Evolutionary conservation across 2,888 invertebrate genomes (phyloP).

Genomic region (Cosmia trapezina): DNA sequence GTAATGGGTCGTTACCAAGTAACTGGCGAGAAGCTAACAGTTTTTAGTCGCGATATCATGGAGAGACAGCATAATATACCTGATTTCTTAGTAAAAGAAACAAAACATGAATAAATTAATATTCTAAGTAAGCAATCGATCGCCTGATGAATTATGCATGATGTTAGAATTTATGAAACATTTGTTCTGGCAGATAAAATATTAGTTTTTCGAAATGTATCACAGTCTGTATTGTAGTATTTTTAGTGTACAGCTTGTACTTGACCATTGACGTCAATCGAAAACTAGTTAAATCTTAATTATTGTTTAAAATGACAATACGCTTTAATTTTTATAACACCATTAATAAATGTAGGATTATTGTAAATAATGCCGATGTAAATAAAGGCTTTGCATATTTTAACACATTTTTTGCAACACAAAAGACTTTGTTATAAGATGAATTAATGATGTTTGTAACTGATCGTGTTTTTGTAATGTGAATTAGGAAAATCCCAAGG

Average conservation of each 20-base stretch:
- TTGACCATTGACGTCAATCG: slow-evolving; percentile 49
- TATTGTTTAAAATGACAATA: slow-evolving; percentile 31
- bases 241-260: slow-evolving; percentile 24
- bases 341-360: slow-evolving; percentile 52
- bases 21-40: slow-evolving; percentile 1
- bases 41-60: slow-evolving; percentile 5
- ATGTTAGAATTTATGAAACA: background rate
- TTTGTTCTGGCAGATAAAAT: slow-evolving; percentile 15
- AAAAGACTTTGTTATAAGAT: slow-evolving; percentile 21
- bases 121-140: slow-evolving; percentile 29
- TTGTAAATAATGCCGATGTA: slow-evolving; percentile 21
- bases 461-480: slow-evolving; percentile 32
- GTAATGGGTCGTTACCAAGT: slow-evolving; percentile 15
- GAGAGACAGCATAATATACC: background rate
- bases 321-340: slow-evolving; percentile 33
- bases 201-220: slow-evolving; percentile 26
- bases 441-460: slow-evolving; percentile 38
- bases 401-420: slow-evolving; percentile 27
- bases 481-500: slow-evolving; percentile 52
- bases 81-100: slow-evolving; percentile 22
- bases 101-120: slow-evolving; percentile 28
- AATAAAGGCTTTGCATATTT: slow-evolving; percentile 47
- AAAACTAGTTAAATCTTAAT: slow-evolving; percentile 37
- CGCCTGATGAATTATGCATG: slow-evolving; percentile 32
- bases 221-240: slow-evolving; percentile 2